Base-by-base conservation (phyloP, 1,140 invertebrate species). In the Protaetia brevitarsis region DNA sequence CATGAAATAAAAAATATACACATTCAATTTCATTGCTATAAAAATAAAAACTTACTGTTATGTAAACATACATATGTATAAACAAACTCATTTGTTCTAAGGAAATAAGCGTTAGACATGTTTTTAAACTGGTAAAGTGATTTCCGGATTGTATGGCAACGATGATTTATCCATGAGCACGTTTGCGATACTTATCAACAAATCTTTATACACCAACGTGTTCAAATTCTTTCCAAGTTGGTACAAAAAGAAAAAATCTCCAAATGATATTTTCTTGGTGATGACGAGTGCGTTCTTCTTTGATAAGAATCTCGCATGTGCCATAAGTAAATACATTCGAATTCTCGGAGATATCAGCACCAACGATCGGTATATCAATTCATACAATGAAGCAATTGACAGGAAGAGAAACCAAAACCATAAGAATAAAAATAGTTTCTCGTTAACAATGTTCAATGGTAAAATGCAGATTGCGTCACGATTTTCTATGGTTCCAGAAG, bases 391-490 rank as follows among this genome's bases (percentile, higher is more conserved):
- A 5, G 92, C 60, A 16, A 85, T 70, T 10, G 85, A 80, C 29
- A 93, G 78, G 23, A 89, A 74, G 30, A 91, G 82, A 59, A 93
- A 87, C 92, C 92, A 94, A 75, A 92, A 87, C 89, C 89, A 92
- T 0, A 93, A 74, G 57, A 93, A 86, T 8, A 88, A 81, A 71
- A 91, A 93, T 57, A 92, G 87, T 74, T 93, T 93, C 72, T 92
- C 90, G 75, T 92, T 91, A 11, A 93, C 79, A 66, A 91, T 86
- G 72, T 93, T 93, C 7, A 92, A 72, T 0, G 90, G 87, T 51
- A 93, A 76, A 4, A 92, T 82, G 70, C 90, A 93, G 0, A 93
- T 78, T 7, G 84, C 83, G 69, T 93, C 90, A 65, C 82, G 81
- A 0, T 79, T 74, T 71, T 87, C 82, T 13, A 83, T 74, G 0